phyloP scores from a whole-genome alignment of 2,797 vertebrate genomes.

The Hyperoplus lanceolatus region DNA sequence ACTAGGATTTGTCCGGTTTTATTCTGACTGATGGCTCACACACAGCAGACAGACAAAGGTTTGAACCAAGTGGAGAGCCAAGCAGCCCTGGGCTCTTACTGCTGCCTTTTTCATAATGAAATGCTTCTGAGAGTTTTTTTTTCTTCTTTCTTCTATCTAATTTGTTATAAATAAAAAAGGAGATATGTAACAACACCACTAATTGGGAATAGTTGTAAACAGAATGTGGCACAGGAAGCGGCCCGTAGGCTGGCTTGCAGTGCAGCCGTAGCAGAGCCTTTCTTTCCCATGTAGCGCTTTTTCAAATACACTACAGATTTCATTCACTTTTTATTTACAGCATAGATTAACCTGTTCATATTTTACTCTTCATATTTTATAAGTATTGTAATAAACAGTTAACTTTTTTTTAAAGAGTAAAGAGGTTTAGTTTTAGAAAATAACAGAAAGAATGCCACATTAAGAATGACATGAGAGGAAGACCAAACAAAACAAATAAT shows the following conservation, averaged over 20 bases:
- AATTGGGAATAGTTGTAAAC: conserved; percentile 95
- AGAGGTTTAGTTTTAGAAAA: conserved; percentile 80
- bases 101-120: conserved; percentile 53
- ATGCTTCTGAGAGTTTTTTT: conserved; percentile 75
- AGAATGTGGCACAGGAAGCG: conserved; percentile 87
- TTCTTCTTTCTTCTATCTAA: conserved; percentile 75
- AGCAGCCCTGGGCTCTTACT: conserved; percentile 36
- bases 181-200: conserved; percentile 93
- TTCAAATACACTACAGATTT: conserved; percentile 61
- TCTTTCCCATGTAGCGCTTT: conserved; percentile 63
- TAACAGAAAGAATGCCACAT: conserved; percentile 76
- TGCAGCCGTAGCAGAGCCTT: conserved; percentile 50
- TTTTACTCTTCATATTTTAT: conserved; percentile 71
- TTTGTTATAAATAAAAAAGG: conserved; percentile 89
- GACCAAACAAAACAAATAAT: conserved; percentile 42
- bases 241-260: conserved; percentile 51
- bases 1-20: conserved; percentile 79
- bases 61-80: conserved; percentile 66
- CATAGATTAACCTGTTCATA: conserved; percentile 77
- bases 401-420: conserved; percentile 81
- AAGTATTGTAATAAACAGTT: conserved; percentile 75
- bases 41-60: conserved; percentile 86
- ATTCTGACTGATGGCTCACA: conserved; percentile 72
- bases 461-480: conserved; percentile 61
- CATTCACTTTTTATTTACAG: conserved; percentile 80